Conservation (phyloP, 92 coral and sea anemone genomes). For the Diadumene lineata region DNA sequence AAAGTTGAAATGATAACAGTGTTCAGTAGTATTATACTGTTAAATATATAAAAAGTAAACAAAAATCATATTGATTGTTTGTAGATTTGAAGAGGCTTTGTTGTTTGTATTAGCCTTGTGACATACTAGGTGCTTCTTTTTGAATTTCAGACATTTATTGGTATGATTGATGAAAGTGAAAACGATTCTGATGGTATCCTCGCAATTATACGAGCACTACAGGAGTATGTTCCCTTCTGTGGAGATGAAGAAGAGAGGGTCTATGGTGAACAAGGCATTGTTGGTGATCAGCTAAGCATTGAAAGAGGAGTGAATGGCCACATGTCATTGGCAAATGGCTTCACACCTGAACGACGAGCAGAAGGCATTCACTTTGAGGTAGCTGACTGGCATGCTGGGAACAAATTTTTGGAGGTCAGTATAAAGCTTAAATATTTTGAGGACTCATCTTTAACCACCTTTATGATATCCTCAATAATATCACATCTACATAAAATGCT, state of each 20-base stretch:
- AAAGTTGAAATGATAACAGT: too few relatives aligned
- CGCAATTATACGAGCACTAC: slow-evolving; percentile 38
- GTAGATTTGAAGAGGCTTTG: too few relatives aligned
- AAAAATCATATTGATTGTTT: too few relatives aligned
- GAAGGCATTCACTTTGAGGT: slow-evolving; percentile 57
- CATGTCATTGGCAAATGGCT: slow-evolving; percentile 62
- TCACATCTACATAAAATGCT: too few relatives aligned
- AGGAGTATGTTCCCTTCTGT: slow-evolving; percentile 51
- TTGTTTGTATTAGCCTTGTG: too few relatives aligned
- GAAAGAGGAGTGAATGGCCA: slow-evolving; percentile 59
- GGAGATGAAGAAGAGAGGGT: slow-evolving; percentile 51
- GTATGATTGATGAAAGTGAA: slow-evolving; percentile 62
- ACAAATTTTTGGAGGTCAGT: slow-evolving; percentile 50
- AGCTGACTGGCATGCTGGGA: slow-evolving; percentile 70
- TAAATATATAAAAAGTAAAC: too few relatives aligned
- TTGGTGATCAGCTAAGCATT: slow-evolving; percentile 61
- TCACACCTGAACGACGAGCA: slow-evolving; percentile 43
- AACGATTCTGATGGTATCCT: slow-evolving; percentile 68
- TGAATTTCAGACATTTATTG: slow-evolving; percentile 49
- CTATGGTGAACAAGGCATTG: slow-evolving; percentile 57
- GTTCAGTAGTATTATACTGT: too few relatives aligned
- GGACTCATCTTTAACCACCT: too few relatives aligned
- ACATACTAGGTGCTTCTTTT: background rate
- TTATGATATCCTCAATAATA: too few relatives aligned
- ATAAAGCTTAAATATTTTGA: too few relatives aligned